phyloP scores from a whole-genome alignment of 2,888 invertebrate genomes.

The Dione vanillae region DNA sequence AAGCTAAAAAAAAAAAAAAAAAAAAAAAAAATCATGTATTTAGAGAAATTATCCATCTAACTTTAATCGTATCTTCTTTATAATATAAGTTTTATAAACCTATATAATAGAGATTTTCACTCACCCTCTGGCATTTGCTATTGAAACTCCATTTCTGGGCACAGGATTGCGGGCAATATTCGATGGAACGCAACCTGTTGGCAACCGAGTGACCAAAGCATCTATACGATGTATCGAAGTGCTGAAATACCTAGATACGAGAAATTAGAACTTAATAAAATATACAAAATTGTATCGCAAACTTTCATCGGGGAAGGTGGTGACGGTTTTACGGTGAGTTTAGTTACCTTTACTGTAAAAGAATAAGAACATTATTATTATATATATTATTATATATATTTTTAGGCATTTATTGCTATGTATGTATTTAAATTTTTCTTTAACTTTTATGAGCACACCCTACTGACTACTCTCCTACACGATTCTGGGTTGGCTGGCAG shows the following conservation, averaged over 20 bases:
- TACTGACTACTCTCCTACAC: too few species aligned
- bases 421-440: too few species aligned
- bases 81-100: too few species aligned
- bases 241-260: slow-evolving; percentile 86
- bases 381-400: too few species aligned
- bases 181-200: slow-evolving; percentile 83
- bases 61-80: too few species aligned
- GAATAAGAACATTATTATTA: too few species aligned
- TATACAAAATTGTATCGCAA: slow-evolving; percentile 86
- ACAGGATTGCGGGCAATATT: slow-evolving; percentile 78
- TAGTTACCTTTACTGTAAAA: background rate
- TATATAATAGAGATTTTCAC: background rate
- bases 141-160: slow-evolving; percentile 33
- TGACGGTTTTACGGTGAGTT: slow-evolving; percentile 86
- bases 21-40: too few species aligned
- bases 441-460: too few species aligned
- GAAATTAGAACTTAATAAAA: slow-evolving; percentile 79
- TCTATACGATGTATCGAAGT: slow-evolving; percentile 86
- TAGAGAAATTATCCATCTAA: too few species aligned
- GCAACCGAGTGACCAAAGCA: slow-evolving; percentile 83
- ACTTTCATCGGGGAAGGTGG: slow-evolving; percentile 87
- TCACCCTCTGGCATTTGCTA: slow-evolving; percentile 52
- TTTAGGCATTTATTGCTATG: too few species aligned
- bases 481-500: too few species aligned
- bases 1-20: too few species aligned